phyloP scores from a whole-genome alignment of 2,797 vertebrate species.

The Kryptopterus vitreolus region DNA sequence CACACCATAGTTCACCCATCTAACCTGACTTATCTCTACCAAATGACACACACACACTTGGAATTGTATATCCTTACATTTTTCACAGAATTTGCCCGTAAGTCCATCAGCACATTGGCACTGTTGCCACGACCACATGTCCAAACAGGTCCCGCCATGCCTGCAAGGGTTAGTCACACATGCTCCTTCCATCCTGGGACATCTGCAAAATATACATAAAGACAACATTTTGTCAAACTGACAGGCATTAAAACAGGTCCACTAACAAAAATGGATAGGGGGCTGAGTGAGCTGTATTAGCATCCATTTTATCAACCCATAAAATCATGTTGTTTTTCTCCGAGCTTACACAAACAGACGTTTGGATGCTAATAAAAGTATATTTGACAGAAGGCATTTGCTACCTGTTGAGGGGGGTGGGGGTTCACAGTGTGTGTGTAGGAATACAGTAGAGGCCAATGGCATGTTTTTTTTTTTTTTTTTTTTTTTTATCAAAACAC shows the following conservation, averaged over 20 bases:
- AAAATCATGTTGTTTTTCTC: slow-evolving; percentile 38
- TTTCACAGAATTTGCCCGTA: slow-evolving; percentile 92
- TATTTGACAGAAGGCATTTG: slow-evolving; percentile 28
- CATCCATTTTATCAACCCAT: slow-evolving; percentile 61
- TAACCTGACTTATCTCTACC: too few relatives aligned
- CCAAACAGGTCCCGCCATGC: slow-evolving; percentile 88
- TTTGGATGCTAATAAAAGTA: slow-evolving; percentile 38
- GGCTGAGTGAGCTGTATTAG: slow-evolving; percentile 63
- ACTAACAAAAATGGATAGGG: slow-evolving; percentile 59
- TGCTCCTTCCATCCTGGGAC: slow-evolving; percentile 90
- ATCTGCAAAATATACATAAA: slow-evolving; percentile 70
- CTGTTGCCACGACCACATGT: slow-evolving; percentile 97
- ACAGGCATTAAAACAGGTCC: slow-evolving; percentile 63
- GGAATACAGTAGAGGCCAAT: slow-evolving; percentile 1
- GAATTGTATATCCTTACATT: slow-evolving; percentile 76
- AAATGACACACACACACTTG: background rate
- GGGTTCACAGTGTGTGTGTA: slow-evolving; percentile 23
- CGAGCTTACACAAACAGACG: slow-evolving; percentile 1
- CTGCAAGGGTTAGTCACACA: slow-evolving; percentile 86
- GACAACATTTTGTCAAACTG: slow-evolving; percentile 27
- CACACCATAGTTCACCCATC: too few relatives aligned
- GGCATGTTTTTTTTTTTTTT: background rate
- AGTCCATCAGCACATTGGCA: slow-evolving; percentile 90
- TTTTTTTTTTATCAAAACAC: slow-evolving; percentile 15
- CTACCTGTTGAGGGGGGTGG: slow-evolving; percentile 8